Base-by-base conservation (phyloP, 2,888 invertebrate species). In the Caenorhabditis sp. region DNA sequence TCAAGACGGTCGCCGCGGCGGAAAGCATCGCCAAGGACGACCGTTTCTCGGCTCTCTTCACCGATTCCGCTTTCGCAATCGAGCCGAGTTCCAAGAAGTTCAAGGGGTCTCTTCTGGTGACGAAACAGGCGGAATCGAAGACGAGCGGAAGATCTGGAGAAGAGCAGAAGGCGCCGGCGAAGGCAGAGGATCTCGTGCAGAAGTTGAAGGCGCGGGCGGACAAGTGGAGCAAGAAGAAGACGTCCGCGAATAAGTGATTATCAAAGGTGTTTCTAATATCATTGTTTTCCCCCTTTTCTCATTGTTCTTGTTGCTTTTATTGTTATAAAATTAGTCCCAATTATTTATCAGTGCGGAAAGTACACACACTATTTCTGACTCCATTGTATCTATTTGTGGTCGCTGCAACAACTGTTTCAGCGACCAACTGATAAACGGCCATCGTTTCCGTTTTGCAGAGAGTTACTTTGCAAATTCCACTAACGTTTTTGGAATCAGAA, bases 31-130 rank as follows among this genome's bases (percentile, higher is more conserved):
- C 62, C 1, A 79, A 81, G 2, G 87, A 88, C 46, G 66, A 75
- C 15, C 82, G 88, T 27, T 88, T 88, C 82, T 66, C 78, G 1
- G 85, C 88, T 27, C 80, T 88, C 17, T 87, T 87, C 81, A 85
- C 84, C 17, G 81, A 86, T 58, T 83, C 83, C 27, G 84, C 84
- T 4, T 88, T 85, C 48, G 83, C 86, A 3, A 87, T 88, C 59
- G 88, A 88, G 56, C 80, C 68, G 17, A 74, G 70, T 20, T 70
- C 63, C 13, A 76, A 79, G 59, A 72, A 76, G 32, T 76, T 76
- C 55, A 79, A 79, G 39, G 62, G 65, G 41, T 63, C 65, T 6
- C 48, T 58, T n/a, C 66, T 78, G 13, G 72, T 70, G 3, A 11
- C 58, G 2, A 66, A 66, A n/a, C 79, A 79, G 41, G 79, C 66